Conservation (phyloP, 2,888 invertebrate species). For the Anorthoa munda region DNA sequence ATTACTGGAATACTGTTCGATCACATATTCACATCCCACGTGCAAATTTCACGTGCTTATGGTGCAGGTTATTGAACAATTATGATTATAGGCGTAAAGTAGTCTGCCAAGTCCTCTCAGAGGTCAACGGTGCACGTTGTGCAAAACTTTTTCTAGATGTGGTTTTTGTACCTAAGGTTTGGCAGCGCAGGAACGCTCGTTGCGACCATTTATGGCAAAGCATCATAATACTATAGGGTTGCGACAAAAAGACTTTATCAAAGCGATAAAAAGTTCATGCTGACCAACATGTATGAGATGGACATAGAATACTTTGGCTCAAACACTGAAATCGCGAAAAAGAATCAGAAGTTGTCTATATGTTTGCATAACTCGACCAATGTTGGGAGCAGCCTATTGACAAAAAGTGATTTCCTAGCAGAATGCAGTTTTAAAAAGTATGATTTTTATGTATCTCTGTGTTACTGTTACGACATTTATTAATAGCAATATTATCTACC, state of each 20-base stretch:
- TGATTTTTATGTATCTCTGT: background rate
- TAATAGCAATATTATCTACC: background rate
- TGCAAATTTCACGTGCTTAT: background rate
- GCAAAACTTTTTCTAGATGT: no score
- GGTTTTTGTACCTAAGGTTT: no score
- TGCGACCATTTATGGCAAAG: background rate
- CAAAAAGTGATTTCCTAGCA: no score
- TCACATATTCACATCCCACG: background rate
- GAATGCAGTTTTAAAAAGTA: background rate
- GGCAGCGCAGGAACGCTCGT: no score
- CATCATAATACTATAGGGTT: background rate
- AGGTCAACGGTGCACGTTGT: background rate
- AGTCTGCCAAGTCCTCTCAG: no score
- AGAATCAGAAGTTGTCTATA: no score
- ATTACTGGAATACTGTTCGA: conserved; percentile 12
- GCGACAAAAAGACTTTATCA: no score
- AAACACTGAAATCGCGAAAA: no score
- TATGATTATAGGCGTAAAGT: background rate
- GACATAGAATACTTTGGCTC: no score
- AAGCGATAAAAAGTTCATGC: background rate
- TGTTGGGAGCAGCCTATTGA: no score
- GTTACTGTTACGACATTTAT: background rate
- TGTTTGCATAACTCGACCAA: no score
- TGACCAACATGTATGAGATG: no score
- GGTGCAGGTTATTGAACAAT: background rate